Evolutionary conservation across 2,888 invertebrate genomes (phyloP).

Genomic region (Macrosiphum euphorbiae): DNA sequence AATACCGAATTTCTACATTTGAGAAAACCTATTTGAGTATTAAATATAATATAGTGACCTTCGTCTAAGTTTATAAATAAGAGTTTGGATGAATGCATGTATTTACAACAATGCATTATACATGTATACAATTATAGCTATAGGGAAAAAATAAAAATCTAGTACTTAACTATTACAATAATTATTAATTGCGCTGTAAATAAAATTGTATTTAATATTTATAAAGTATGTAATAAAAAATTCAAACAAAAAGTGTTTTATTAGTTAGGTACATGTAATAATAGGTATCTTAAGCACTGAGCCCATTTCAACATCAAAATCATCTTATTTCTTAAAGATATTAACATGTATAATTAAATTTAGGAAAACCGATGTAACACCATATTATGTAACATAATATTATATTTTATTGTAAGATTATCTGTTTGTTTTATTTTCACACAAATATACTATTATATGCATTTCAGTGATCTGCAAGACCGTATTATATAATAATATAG

Average conservation of each 20-base stretch:
- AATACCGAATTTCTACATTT: not conserved
- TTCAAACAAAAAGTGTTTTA: not conserved
- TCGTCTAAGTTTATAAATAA: not conserved
- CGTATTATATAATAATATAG: no score
- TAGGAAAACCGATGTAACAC: no score
- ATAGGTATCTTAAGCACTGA: no score
- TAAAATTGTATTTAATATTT: not conserved
- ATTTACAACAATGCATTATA: not conserved
- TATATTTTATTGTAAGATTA: no score
- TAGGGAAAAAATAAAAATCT: not conserved
- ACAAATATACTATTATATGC: not conserved
- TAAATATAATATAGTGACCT: not conserved
- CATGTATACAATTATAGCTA: not conserved
- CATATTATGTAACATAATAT: no score
- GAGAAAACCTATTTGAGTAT: not conserved
- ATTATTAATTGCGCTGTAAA: not conserved
- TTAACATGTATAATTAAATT: no score
- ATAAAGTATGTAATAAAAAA: not conserved
- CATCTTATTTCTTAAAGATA: no score
- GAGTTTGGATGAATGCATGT: not conserved
- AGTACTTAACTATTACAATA: no score
- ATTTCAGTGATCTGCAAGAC: not conserved
- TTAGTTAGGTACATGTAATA: not conserved
- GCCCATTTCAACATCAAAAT: no score
- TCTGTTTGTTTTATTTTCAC: no score